A percentile compares a stretch with the other conserved stretches of the same genome.
phyloP scores from a whole-genome alignment of 2,113 vertebrate genomes.

The Siphamia tubifer region DNA sequence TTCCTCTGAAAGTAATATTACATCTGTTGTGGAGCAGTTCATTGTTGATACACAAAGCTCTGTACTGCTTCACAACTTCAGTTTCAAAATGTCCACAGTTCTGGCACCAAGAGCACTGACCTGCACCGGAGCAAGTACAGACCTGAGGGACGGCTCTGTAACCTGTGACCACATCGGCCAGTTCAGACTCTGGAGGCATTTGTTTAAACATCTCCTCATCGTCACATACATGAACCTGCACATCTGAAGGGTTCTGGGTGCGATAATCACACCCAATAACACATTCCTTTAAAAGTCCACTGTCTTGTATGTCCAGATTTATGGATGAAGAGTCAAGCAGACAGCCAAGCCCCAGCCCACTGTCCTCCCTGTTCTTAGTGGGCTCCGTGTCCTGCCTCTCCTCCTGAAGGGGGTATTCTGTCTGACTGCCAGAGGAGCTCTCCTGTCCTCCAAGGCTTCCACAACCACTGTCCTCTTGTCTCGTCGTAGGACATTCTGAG shows the following conservation, averaged over 20 bases:
- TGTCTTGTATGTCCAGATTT: slow-evolving; percentile 43
- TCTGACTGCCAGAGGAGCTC: slow-evolving; percentile 33
- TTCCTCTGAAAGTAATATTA: slow-evolving; percentile 2
- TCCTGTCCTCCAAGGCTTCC: slow-evolving; percentile 70
- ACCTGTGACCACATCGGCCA: slow-evolving; percentile 54
- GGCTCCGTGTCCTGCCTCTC: not conserved
- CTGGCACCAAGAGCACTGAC: slow-evolving; percentile 72
- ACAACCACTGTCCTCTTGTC: slow-evolving; percentile 77
- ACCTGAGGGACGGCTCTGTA: slow-evolving; percentile 66
- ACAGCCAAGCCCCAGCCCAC: slow-evolving; percentile 55
- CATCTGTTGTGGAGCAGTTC: not conserved
- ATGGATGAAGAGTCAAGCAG: slow-evolving; percentile 32
- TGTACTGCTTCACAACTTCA: slow-evolving; percentile 17
- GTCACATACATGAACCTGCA: slow-evolving; percentile 12
- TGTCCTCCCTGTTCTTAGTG: slow-evolving; percentile 37
- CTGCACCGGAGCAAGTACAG: slow-evolving; percentile 68
- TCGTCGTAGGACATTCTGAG: not conserved
- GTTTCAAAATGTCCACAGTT: not conserved
- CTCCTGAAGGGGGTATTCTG: slow-evolving; percentile 39
- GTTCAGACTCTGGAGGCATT: slow-evolving; percentile 13
- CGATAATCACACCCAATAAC: slow-evolving; percentile 47
- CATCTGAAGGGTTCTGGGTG: slow-evolving; percentile 49
- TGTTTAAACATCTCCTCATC: slow-evolving; percentile 20
- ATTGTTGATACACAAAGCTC: not conserved
- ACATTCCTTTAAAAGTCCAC: slow-evolving; percentile 5